phyloP scores from a whole-genome alignment of 2,113 vertebrate species.

The Pomatostomus ruficeps region DNA sequence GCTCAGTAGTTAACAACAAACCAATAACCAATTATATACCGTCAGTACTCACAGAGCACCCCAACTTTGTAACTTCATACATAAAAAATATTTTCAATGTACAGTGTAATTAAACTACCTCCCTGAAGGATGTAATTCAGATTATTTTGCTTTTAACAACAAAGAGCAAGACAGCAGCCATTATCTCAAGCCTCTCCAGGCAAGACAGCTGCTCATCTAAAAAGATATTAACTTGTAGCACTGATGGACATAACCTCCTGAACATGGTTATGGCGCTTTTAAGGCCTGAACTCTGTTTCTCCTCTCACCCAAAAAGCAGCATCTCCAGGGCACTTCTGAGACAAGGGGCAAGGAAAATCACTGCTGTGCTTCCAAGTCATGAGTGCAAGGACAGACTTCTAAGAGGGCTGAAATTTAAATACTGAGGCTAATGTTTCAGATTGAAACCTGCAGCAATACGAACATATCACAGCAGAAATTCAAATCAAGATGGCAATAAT shows the following conservation, averaged over 20 bases:
- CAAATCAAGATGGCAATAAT: background rate
- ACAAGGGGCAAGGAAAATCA: background rate
- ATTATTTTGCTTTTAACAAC: background rate
- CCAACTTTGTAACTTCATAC: background rate
- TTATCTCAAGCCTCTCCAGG: background rate
- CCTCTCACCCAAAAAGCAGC: accelerated
- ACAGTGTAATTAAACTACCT: background rate
- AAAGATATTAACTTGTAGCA: background rate
- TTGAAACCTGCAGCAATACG: background rate
- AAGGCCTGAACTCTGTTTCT: background rate
- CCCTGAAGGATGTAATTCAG: background rate
- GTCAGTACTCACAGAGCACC: background rate
- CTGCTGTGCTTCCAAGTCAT: background rate
- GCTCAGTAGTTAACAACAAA: background rate
- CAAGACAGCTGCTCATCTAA: background rate
- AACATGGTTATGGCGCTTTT: background rate
- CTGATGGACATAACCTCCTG: background rate
- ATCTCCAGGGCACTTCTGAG: background rate
- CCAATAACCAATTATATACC: background rate
- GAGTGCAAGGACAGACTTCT: background rate
- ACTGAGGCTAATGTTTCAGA: background rate
- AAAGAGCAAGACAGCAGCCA: background rate
- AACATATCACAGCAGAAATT: background rate
- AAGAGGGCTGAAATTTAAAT: background rate
- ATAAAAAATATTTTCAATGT: background rate